phyloP scores from a whole-genome alignment of 2,797 vertebrate genomes.

The Telmatherina bonti region DNA sequence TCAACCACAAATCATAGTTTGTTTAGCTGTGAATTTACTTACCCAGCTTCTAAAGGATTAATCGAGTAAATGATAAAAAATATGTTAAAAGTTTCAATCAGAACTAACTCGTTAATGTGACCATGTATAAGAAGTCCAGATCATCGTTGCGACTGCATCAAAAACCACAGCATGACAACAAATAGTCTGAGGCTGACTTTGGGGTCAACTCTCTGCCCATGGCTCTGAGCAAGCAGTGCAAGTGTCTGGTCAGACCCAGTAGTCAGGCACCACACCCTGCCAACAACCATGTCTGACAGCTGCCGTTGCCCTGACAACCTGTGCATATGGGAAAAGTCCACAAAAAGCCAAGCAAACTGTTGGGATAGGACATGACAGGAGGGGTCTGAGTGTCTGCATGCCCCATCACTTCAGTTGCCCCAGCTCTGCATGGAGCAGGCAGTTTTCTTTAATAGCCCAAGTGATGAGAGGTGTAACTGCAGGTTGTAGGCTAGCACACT shows the following conservation, averaged over 20 bases:
- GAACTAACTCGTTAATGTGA: conserved; percentile 35
- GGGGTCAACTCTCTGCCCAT: conserved; percentile 64
- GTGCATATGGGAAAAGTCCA: conserved; percentile 67
- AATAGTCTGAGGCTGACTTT: conserved; percentile 64
- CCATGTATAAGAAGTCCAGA: conserved; percentile 57
- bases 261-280: conserved; percentile 78
- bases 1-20: conserved; percentile 68
- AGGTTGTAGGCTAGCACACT: conserved; percentile 63
- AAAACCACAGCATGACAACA: conserved; percentile 62
- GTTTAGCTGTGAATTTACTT: conserved; percentile 63
- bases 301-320: conserved; percentile 73
- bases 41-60: conserved; percentile 40
- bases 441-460: conserved; percentile 63
- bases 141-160: conserved; percentile 39
- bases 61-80: conserved; percentile 53
- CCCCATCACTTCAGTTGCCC: conserved; percentile 54
- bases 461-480: conserved; percentile 80
- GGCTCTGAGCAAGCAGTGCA: conserved; percentile 60
- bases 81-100: conserved; percentile 31
- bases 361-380: conserved; percentile 51
- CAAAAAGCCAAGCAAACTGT: conserved; percentile 58
- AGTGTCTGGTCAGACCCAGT: conserved; percentile 76
- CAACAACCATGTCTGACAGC: conserved; percentile 80
- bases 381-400: conserved; percentile 36
- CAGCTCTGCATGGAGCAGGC: conserved; percentile 45